Evolutionary conservation across 2,113 vertebrate genomes (phyloP).

Genomic region (Thinocorus orbignyianus): DNA sequence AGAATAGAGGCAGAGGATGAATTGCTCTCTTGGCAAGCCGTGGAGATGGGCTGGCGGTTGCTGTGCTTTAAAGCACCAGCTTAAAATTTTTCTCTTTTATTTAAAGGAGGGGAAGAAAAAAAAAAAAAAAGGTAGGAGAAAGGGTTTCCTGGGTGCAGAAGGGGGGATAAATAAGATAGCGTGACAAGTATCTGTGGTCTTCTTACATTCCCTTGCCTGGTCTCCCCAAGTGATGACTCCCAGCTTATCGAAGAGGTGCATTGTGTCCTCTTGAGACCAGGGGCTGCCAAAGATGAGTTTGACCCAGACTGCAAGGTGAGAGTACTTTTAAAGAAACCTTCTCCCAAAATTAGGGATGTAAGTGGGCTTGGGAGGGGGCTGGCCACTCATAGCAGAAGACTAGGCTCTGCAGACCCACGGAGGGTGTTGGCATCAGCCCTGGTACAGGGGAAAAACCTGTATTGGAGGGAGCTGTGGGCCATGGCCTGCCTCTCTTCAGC

Average conservation of each 20-base stretch:
- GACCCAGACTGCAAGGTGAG: neutral
- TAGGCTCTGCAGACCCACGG: neutral
- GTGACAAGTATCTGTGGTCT: neutral
- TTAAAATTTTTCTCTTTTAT: slow-evolving; percentile 58
- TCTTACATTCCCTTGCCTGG: neutral
- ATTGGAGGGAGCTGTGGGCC: neutral
- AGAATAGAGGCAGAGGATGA: slow-evolving; percentile 56
- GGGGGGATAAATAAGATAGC: neutral
- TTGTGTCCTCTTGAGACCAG: neutral
- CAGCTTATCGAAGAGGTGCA: neutral
- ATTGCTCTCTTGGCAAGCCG: slow-evolving; percentile 65
- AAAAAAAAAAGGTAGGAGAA: neutral
- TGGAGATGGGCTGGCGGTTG: slow-evolving; percentile 35
- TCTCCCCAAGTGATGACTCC: neutral
- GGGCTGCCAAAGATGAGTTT: neutral
- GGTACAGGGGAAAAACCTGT: rapidly evolving
- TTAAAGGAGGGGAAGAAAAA: neutral
- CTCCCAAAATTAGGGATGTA: neutral
- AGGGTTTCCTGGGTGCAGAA: slow-evolving; percentile 41
- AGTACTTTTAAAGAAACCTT: neutral
- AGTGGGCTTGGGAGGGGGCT: neutral
- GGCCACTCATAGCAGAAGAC: too few species aligned
- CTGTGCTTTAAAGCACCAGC: slow-evolving; percentile 58
- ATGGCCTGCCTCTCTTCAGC: neutral
- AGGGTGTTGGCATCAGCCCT: neutral